These are phyloP conservation scores for Ophioninae sp. DNA, from an alignment of 2,888 invertebrate species.

Conservation along the genomic window DNA sequence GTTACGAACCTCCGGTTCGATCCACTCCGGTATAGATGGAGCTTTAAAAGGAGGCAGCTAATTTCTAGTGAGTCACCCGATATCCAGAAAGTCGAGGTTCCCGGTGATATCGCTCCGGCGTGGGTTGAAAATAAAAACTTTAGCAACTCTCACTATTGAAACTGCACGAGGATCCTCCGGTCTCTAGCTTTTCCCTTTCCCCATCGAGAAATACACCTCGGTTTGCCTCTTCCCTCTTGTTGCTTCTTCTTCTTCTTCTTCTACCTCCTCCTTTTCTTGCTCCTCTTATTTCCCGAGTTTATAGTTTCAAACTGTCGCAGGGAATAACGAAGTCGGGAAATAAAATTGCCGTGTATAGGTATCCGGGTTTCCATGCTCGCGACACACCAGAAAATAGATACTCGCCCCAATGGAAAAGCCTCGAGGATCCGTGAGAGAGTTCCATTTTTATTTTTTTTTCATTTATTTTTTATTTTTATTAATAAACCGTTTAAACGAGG, in stretches of 20 bases:
- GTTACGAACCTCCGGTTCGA: no score
- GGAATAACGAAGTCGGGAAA: slow-evolving; percentile 51
- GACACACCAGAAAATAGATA: slow-evolving; percentile 23
- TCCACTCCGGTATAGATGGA: no score
- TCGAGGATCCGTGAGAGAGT: slow-evolving; percentile 22
- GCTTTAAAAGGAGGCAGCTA: background rate
- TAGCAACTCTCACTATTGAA: slow-evolving; percentile 49
- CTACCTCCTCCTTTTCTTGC: slow-evolving; percentile 11
- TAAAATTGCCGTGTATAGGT: slow-evolving; percentile 40
- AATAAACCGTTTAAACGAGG: slow-evolving; percentile 19
- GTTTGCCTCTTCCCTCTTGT: slow-evolving; percentile 30
- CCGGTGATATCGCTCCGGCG: slow-evolving; percentile 21
- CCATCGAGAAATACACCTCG: slow-evolving; percentile 5
- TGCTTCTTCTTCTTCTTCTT: slow-evolving; percentile 25
- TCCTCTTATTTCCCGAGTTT: slow-evolving; percentile 25
- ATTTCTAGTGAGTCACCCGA: background rate
- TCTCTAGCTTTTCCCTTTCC: slow-evolving; percentile 40
- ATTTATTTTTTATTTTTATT: background rate
- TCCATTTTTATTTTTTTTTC: no score
- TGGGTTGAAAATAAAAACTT: slow-evolving; percentile 57
- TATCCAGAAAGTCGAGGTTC: background rate
- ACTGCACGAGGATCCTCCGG: slow-evolving; percentile 33
- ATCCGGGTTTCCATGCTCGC: slow-evolving; percentile 17
- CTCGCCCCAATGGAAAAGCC: slow-evolving; percentile 21
- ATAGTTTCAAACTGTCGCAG: slow-evolving; percentile 56